Evolutionary conservation across 2,888 invertebrate genomes (phyloP), one percentile per base, ranked within the genome.

Genomic region (Drosophila pseudotalamancana): DNA sequence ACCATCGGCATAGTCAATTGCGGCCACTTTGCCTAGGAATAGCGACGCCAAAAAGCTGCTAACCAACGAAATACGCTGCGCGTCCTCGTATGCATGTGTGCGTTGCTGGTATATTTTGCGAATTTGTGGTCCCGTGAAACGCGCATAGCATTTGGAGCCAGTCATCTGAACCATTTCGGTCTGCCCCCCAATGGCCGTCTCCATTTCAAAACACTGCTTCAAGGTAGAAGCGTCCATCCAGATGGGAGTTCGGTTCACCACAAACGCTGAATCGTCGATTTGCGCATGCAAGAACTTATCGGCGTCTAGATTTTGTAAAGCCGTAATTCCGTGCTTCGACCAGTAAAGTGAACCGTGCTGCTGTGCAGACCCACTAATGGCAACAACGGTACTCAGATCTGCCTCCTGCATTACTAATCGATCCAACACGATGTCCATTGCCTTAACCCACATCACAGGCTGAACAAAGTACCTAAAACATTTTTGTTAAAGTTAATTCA

Each of bases 311-410:
- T 92, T 93, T 51, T 92, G 89, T 14, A 99, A 92, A 0, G 93
- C 93, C 11, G 93, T 83, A 53, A 94, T 93, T 0, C 96, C 95
- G 11, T 96, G 96, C 66, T 93, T 94, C 42, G 95, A 94, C 99
- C 99, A 99, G 92, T 97, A 99, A 0, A 99, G 96, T 37, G 98
- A 98, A 0, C 99, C 99, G 91, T 99, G 99, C 96, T 99, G 99
- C 96, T 99, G 98, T 3, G 96, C 98, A 67, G 97, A 96, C 0
- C 98, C 99, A 11, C 97, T 97, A 57, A 99, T 92, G 0, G 96
- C 96, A 0, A 93, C 93, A n/a, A 99, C 95, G 69, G 94, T 94
- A 16, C 94, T 94, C 87, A 98, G 96, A 90, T 97, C 96, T 0
- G 96, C 96, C 6, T 96, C 97, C 49, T 94, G 94, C 2, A 96